Conservation (phyloP, 1,140 invertebrate species). For the Telenomus remus region DNA sequence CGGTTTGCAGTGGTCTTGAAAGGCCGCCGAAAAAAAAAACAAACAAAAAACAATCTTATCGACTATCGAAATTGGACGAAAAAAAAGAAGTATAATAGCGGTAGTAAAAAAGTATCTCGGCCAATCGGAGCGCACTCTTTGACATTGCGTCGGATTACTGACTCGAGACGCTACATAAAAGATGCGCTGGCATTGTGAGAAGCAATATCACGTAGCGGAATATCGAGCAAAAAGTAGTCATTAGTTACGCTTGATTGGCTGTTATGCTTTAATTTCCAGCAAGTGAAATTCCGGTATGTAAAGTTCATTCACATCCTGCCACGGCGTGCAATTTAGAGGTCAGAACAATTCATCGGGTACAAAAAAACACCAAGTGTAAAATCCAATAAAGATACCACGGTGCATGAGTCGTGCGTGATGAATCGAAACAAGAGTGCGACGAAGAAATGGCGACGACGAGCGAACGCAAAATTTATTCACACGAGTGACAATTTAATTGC, state of each 20-base stretch:
- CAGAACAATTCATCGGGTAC: slow-evolving; percentile 14
- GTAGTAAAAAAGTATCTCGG: too few relatives aligned
- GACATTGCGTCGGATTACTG: neutral
- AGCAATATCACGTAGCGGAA: slow-evolving; percentile 7
- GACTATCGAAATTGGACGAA: neutral
- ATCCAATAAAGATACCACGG: slow-evolving; percentile 29
- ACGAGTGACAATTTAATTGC: neutral
- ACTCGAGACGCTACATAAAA: slow-evolving; percentile 2
- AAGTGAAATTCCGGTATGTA: slow-evolving; percentile 12
- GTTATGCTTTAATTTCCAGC: slow-evolving; percentile 25
- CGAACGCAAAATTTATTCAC: slow-evolving; percentile 1
- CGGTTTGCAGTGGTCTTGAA: too few relatives aligned
- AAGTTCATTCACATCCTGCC: slow-evolving; percentile 34
- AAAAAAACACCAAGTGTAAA: slow-evolving; percentile 43
- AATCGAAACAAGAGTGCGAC: slow-evolving; percentile 10
- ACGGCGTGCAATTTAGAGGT: slow-evolving; percentile 29
- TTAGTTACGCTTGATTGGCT: slow-evolving; percentile 35
- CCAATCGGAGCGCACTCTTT: neutral
- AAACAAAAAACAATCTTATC: too few relatives aligned
- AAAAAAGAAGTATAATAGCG: neutral
- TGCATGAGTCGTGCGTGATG: slow-evolving; percentile 14
- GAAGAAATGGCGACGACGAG: slow-evolving; percentile 14
- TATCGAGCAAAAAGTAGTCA: slow-evolving; percentile 18
- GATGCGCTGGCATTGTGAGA: slow-evolving; percentile 5
- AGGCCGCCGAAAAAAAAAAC: too few relatives aligned